Conservation (phyloP, 1,140 invertebrate species). For the Drosophila bipectinata region DNA sequence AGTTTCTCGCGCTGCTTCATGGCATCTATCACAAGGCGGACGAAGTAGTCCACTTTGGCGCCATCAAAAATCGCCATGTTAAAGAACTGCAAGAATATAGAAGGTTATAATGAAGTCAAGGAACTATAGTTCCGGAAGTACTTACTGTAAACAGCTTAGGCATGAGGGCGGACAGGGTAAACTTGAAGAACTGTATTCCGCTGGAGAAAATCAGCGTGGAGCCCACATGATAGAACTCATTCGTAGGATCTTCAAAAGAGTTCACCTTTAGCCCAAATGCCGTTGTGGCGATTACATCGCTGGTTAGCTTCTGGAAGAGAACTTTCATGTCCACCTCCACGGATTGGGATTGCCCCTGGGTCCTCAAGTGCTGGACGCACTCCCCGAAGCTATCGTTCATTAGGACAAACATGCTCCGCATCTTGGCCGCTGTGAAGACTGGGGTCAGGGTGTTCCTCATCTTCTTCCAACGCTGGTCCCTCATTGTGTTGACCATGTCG, state of each 20-base stretch:
- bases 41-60: slow-evolving; percentile 60
- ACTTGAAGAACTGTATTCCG: slow-evolving; percentile 53
- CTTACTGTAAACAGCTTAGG: slow-evolving; percentile 52
- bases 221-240: slow-evolving; percentile 84
- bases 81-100: slow-evolving; percentile 30
- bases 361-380: slow-evolving; percentile 40
- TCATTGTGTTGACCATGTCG: slow-evolving; percentile 85
- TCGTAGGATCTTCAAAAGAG: slow-evolving; percentile 83
- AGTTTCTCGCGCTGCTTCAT: slow-evolving; percentile 81
- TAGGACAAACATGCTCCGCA: slow-evolving; percentile 85
- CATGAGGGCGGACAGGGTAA: slow-evolving; percentile 45
- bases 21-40: slow-evolving; percentile 70
- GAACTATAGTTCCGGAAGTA: background rate
- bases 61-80: slow-evolving; percentile 49
- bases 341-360: background rate
- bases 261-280: slow-evolving; percentile 85
- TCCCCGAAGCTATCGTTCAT: slow-evolving; percentile 80
- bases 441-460: slow-evolving; percentile 86
- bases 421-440: slow-evolving; percentile 86
- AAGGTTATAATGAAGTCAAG: too few species aligned
- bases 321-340: slow-evolving; percentile 84
- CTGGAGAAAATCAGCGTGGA: slow-evolving; percentile 77
- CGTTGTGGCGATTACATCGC: slow-evolving; percentile 85
- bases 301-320: slow-evolving; percentile 81
- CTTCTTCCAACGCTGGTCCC: slow-evolving; percentile 85